Evolutionary conservation across 2,113 vertebrate species (phyloP).

Genomic region (Riparia riparia): DNA sequence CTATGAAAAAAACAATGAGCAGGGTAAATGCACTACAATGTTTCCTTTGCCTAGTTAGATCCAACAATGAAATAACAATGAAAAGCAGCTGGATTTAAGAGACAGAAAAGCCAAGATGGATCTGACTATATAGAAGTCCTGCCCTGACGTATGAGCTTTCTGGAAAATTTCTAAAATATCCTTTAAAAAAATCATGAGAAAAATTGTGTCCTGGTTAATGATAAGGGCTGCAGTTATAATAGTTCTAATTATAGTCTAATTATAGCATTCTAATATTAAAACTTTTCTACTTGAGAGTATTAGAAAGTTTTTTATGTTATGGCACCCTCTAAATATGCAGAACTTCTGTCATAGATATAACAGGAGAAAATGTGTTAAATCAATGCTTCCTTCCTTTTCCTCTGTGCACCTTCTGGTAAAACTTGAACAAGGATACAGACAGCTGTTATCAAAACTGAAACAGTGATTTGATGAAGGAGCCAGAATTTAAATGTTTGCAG

Average conservation of each 20-base stretch:
- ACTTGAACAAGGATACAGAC: background rate
- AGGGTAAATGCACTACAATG: background rate
- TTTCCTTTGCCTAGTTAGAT: background rate
- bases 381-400: background rate
- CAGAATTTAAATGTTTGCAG: background rate
- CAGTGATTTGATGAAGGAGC: background rate
- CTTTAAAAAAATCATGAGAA: background rate
- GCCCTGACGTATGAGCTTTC: background rate
- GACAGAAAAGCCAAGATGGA: background rate
- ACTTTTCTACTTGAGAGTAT: background rate
- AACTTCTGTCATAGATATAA: background rate
- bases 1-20: background rate
- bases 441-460: background rate
- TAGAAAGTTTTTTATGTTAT: background rate
- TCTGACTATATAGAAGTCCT: background rate
- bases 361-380: background rate
- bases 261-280: background rate
- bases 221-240: background rate
- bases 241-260: background rate
- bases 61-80: background rate
- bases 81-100: background rate
- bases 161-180: background rate
- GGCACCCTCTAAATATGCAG: background rate
- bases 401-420: background rate
- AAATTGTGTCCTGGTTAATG: background rate